A percentile compares a stretch with the other conserved stretches of the same genome.
These are phyloP conservation scores for Recurvirostra avosetta DNA, from an alignment of 2,113 vertebrate species.

Conservation along the genomic window DNA sequence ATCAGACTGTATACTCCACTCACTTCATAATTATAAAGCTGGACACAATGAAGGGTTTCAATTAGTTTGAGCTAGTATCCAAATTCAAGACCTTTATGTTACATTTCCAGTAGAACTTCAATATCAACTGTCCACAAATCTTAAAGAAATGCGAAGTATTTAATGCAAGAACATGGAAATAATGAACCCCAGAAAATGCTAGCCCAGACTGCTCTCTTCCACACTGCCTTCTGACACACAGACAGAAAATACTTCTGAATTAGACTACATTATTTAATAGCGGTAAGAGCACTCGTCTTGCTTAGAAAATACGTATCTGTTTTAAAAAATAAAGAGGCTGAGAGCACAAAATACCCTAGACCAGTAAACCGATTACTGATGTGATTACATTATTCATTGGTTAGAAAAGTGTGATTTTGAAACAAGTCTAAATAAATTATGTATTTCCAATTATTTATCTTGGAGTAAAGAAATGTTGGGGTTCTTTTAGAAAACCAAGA, in stretches of 20 bases:
- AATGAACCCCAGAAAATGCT: background rate
- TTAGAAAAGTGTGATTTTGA: rapidly evolving
- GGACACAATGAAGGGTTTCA: background rate
- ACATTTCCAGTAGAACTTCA: background rate
- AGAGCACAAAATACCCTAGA: background rate
- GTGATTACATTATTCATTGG: background rate
- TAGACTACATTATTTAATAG: background rate
- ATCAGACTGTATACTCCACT: background rate
- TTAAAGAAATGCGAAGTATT: background rate
- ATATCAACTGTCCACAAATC: background rate
- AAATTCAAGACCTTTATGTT: background rate
- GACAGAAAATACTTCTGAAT: background rate
- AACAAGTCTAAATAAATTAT: background rate
- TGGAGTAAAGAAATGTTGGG: background rate
- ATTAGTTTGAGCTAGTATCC: background rate
- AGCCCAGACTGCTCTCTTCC: background rate
- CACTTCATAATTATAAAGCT: background rate
- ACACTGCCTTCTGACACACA: background rate
- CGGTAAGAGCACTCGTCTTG: background rate
- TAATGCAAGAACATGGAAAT: background rate
- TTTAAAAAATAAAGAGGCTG: background rate
- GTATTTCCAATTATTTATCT: background rate
- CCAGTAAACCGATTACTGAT: background rate
- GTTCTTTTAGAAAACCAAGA: background rate
- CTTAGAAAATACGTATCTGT: background rate